Evolutionary conservation across 1,140 invertebrate species (phyloP).

Genomic region (Oedothorax gibbosus): DNA sequence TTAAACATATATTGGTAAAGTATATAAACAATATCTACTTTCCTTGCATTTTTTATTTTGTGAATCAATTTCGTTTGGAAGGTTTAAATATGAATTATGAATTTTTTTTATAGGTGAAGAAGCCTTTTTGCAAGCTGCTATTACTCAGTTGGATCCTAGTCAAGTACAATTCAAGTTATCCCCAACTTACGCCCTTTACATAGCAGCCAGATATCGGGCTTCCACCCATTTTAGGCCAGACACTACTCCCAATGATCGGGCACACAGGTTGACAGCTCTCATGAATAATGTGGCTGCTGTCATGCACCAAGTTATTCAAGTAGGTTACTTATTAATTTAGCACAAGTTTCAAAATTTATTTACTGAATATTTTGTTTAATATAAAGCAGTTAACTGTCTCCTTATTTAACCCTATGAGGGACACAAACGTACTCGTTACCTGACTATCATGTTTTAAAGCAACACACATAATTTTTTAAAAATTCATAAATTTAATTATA

Average conservation of each 20-base stretch:
- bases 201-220: conserved; percentile 89
- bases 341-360: not conserved
- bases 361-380: not conserved
- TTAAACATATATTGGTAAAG: no score
- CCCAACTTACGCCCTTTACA: conserved; percentile 94
- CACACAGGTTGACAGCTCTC: conserved; percentile 88
- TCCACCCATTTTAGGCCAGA: conserved; percentile 94
- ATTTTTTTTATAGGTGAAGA: conserved; percentile 77
- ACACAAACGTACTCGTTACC: not conserved
- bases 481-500: not conserved
- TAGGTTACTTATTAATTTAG: conserved; percentile 59
- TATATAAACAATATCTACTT: no score
- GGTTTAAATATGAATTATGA: not conserved
- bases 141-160: conserved; percentile 83
- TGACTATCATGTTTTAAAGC: not conserved
- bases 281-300: conserved; percentile 89
- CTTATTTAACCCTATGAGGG: not conserved
- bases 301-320: conserved; percentile 84
- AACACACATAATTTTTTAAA: not conserved
- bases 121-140: conserved; percentile 86
- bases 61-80: no score
- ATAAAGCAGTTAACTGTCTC: not conserved
- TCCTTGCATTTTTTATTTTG: no score
- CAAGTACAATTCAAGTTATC: conserved; percentile 77
- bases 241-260: conserved; percentile 88